Evolutionary conservation across 2,113 vertebrate species (phyloP).

Genomic region (Eclectus roratus): DNA sequence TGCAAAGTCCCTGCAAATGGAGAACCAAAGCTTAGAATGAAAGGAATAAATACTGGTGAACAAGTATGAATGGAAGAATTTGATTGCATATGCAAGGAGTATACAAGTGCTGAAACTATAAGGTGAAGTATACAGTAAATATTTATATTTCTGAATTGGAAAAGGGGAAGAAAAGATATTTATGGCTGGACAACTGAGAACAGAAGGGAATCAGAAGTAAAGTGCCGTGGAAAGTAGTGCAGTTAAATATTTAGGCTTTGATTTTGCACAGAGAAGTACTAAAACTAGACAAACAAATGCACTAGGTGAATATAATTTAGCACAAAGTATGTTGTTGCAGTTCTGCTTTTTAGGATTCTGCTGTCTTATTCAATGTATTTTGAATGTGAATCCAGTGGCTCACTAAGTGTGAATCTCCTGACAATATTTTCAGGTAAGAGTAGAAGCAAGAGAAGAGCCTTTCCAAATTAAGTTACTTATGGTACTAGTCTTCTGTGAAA

Average conservation of each 20-base stretch:
- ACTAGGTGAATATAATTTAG: background rate
- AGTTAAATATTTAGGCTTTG: background rate
- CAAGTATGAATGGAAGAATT: conserved; percentile 59
- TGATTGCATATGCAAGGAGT: conserved; percentile 51
- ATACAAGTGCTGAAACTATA: conserved; percentile 49
- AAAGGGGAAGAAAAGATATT: conserved; percentile 17
- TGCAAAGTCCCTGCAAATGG: conserved; percentile 42
- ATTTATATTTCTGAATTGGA: conserved; percentile 56
- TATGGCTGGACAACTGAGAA: background rate
- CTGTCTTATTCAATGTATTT: background rate
- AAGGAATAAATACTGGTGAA: conserved; percentile 42
- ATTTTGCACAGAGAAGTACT: background rate
- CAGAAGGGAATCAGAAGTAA: background rate
- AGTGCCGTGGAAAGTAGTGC: background rate
- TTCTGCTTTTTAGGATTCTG: background rate
- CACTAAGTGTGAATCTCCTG: background rate
- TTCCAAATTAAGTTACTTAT: background rate
- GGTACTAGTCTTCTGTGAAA: background rate
- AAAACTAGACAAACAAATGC: background rate
- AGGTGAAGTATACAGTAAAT: conserved; percentile 48
- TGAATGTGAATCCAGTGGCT: background rate
- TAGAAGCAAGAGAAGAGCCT: background rate
- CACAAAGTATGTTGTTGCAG: background rate
- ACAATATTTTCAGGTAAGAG: background rate
- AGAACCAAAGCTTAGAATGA: conserved; percentile 52